These are phyloP conservation scores for Gymnorhina tibicen DNA, from an alignment of 2,113 vertebrate species.

Conservation along the genomic window DNA sequence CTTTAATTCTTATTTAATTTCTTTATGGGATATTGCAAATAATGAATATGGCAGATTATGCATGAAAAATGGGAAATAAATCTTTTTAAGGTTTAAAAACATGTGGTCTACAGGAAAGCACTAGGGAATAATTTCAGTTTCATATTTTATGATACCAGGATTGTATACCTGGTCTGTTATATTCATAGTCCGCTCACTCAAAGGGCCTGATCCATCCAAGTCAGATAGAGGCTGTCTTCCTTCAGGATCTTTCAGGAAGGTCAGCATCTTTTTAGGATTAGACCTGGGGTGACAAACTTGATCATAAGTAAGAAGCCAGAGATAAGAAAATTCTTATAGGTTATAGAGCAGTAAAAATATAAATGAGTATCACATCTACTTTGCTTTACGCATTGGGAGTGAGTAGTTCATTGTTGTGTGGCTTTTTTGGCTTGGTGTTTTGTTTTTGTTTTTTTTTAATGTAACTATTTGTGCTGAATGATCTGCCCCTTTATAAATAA, in stretches of 20 bases:
- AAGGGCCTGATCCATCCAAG: background rate
- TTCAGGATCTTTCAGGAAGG: background rate
- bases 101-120: conserved; percentile 34
- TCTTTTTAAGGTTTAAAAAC: conserved; percentile 49
- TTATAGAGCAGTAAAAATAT: background rate
- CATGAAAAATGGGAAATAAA: conserved; percentile 56
- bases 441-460: background rate
- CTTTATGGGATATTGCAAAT: conserved; percentile 66
- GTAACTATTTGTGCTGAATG: background rate
- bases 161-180: conserved; percentile 31
- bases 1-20: conserved; percentile 71
- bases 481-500: background rate
- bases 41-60: conserved; percentile 64
- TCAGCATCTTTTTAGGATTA: background rate
- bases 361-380: background rate
- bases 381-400: background rate
- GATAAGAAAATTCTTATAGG: background rate
- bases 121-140: conserved; percentile 14
- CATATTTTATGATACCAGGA: conserved; percentile 6
- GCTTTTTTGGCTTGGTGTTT: background rate
- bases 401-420: background rate
- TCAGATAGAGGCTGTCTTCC: background rate
- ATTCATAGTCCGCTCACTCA: background rate
- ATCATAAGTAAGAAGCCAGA: background rate
- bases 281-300: background rate